phyloP scores from a whole-genome alignment of 2,113 vertebrate genomes.

The Rhabdornis inornatus region DNA sequence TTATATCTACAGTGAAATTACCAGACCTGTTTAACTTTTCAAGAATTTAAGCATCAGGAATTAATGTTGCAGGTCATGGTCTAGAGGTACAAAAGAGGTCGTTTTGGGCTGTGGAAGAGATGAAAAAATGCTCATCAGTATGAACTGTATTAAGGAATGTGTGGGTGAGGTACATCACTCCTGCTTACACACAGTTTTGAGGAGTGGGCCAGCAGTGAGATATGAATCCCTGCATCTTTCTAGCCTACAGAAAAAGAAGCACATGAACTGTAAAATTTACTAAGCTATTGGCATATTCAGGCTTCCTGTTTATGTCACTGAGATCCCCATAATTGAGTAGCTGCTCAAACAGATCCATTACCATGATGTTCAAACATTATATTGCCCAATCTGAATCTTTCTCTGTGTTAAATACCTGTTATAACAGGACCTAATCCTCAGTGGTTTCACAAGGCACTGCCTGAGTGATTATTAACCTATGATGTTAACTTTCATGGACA shows the following conservation, averaged over 20 bases:
- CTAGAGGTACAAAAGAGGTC: background rate
- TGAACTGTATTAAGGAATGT: background rate
- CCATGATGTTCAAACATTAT: background rate
- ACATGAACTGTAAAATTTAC: background rate
- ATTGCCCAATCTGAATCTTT: background rate
- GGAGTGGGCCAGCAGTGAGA: background rate
- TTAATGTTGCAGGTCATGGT: background rate
- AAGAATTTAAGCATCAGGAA: background rate
- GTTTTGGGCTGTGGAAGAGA: background rate
- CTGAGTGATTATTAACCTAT: background rate
- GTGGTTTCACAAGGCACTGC: background rate
- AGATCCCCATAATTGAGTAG: background rate
- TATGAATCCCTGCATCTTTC: background rate
- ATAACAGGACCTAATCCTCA: background rate
- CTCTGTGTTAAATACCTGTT: background rate
- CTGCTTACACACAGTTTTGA: background rate
- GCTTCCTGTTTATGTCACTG: background rate
- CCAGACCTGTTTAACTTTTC: background rate
- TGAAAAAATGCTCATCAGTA: background rate
- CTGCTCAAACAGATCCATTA: background rate
- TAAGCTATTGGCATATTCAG: background rate
- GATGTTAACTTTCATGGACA: background rate
- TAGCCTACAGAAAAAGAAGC: background rate
- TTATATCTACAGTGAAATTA: background rate
- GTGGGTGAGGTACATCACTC: background rate